These are phyloP conservation scores for Drosophila kanekoi DNA, from an alignment of 2,888 invertebrate genomes.

Conservation along the genomic window DNA sequence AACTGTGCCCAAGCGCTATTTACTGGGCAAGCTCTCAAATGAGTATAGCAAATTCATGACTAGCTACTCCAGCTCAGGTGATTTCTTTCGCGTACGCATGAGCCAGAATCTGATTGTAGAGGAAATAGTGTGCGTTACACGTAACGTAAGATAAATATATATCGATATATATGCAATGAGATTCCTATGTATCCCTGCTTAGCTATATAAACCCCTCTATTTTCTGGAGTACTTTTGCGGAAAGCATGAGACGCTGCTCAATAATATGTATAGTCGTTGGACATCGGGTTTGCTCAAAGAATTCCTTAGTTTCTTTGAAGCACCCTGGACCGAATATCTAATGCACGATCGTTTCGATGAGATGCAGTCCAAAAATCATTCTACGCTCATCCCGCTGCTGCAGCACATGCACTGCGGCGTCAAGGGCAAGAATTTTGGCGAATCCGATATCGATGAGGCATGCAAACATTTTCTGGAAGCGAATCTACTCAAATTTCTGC, in stretches of 20 bases:
- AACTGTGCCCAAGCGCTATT: constrained; percentile 65
- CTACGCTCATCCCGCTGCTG: constrained; percentile 33
- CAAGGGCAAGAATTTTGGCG: constrained; percentile 23
- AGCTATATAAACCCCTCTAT: constrained; percentile 34
- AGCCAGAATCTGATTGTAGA: constrained; percentile 60
- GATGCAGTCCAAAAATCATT: constrained; percentile 48
- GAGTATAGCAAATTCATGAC: constrained; percentile 53
- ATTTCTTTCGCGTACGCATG: constrained; percentile 76
- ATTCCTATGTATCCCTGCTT: neutral
- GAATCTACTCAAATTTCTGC: constrained; percentile 67
- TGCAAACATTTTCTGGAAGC: constrained; percentile 55
- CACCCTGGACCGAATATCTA: constrained; percentile 73
- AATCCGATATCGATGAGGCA: constrained; percentile 27
- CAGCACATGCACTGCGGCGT: constrained; percentile 11
- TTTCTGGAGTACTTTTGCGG: constrained; percentile 78
- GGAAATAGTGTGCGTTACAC: constrained; percentile 75
- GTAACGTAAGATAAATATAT: constrained; percentile 49
- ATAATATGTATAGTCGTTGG: constrained; percentile 68
- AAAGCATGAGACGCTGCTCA: constrained; percentile 74
- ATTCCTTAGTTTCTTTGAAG: constrained; percentile 72
- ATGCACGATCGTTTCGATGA: constrained; percentile 77
- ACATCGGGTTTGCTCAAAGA: constrained; percentile 58
- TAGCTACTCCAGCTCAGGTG: constrained; percentile 51
- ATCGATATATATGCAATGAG: neutral
- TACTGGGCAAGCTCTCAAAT: constrained; percentile 58